These are phyloP conservation scores for Serilophus lunatus DNA, from an alignment of 2,113 vertebrate genomes.

Conservation along the genomic window DNA sequence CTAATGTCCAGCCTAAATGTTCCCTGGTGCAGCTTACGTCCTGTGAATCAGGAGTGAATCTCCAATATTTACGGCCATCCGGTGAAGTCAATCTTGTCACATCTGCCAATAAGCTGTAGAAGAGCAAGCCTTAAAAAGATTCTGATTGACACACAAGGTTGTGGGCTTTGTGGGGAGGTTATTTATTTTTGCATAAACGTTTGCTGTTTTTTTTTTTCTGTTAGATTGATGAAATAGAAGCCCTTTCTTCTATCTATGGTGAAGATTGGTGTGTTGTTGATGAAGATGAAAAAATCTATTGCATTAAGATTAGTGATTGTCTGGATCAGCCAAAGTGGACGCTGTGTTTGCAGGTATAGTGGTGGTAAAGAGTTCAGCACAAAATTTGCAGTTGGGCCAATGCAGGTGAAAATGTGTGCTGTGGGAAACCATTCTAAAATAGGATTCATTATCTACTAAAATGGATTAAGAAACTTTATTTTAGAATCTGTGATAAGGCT, in stretches of 20 bases:
- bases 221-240: constrained; percentile 95
- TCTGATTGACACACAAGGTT: neutral
- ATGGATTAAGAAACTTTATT: neutral
- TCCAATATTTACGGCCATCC: rapidly evolving
- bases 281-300: constrained; percentile 89
- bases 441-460: neutral
- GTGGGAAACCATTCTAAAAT: neutral
- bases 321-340: constrained; percentile 82
- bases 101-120: neutral
- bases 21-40: rapidly evolving
- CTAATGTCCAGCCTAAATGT: neutral
- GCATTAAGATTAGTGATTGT: constrained; percentile 86
- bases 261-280: constrained; percentile 96
- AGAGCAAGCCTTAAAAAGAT: neutral
- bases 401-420: neutral
- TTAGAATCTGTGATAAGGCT: neutral
- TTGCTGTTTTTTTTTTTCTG: neutral
- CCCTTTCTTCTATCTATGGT: constrained; percentile 93
- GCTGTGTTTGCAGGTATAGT: constrained; percentile 87
- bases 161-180: rapidly evolving
- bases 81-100: neutral
- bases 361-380: neutral
- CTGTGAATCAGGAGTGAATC: neutral
- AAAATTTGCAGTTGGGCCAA: neutral
- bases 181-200: neutral